Evolutionary conservation across 1,140 invertebrate genomes (phyloP), one percentile per base, ranked within the genome.

Genomic region (Wiebesia pumilae): DNA sequence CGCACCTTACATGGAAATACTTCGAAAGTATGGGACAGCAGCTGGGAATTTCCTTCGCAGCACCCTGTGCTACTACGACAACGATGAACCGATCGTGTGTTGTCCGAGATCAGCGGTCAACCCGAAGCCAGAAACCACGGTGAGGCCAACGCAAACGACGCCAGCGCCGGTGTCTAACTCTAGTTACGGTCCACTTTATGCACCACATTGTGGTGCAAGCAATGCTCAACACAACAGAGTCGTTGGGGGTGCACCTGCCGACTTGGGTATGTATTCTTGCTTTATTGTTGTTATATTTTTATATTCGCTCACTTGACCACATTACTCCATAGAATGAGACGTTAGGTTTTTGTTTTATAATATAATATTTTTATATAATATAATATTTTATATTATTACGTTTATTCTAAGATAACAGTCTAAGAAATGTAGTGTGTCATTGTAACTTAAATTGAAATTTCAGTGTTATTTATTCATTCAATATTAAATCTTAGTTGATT

Each of bases 1-100:
- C 83, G 84, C 90, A 6, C 83, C 89, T 0, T 88, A 96, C 16
- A 24, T 95, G 0, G 85, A 93, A 83, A 87, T 93, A 78, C 90
- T 94, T 71, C 89, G 89, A 78, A 83, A 78, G 3, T 88, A 91
- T 67, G 85, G 91, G 19, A 58, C 88, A 21, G 75, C 89, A 84
- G 90, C 90, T 14, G 85, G 89, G 10, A 89, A 89, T 10, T 95
- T 93, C 88, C 88, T 96, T 24, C 92, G 94, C 19, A 90, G 90
- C 65, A 95, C 94, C 0, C 89, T 95, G 19, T 96, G 96, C 88
- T 94, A 94, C 0, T 95, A 92, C 79, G 27, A 65, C 0, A 43
- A 58, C 12, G 10, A 4, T 3, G 91, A 93, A 83, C 95, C 95
- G 27, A 90, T 94, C 88, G 95, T 95, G 10, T 95, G 95, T 65